Evolutionary conservation across 2,888 invertebrate species (phyloP).

Genomic region (Hirudinaria manillensis): DNA sequence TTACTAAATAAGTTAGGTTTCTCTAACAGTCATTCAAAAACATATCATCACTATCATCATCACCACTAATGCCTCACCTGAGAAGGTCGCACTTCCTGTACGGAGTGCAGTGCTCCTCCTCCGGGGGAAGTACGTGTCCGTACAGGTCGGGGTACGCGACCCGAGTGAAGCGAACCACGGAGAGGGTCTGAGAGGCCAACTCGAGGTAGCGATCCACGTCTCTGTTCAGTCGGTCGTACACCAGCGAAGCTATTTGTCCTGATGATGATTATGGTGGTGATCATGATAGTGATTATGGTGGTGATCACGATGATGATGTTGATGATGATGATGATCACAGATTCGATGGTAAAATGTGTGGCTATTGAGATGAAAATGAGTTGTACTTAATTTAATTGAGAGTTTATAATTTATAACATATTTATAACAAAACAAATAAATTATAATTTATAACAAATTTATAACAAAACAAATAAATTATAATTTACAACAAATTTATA

Average conservation of each 20-base stretch:
- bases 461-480: too few relatives aligned
- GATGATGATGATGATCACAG: background rate
- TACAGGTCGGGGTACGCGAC: constrained; percentile 70
- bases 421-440: too few relatives aligned
- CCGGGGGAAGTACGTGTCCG: constrained; percentile 57
- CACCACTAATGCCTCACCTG: constrained; percentile 47
- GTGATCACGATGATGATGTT: background rate
- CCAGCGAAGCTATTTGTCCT: background rate
- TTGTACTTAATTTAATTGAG: too few relatives aligned
- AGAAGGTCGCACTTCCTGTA: constrained; percentile 59
- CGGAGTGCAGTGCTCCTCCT: constrained; percentile 61
- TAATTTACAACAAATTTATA: too few relatives aligned
- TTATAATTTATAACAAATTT: too few relatives aligned
- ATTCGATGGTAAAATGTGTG: background rate
- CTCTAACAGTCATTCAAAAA: too few relatives aligned
- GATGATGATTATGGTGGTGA: background rate
- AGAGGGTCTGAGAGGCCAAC: constrained; percentile 52
- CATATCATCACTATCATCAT: too few relatives aligned
- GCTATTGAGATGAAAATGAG: background rate
- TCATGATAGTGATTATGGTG: background rate
- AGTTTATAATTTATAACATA: too few relatives aligned
- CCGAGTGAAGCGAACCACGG: constrained; percentile 67
- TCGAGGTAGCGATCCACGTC: constrained; percentile 48
- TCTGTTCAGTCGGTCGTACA: constrained; percentile 4
- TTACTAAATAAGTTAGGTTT: too few relatives aligned